Percentiles rank a stretch among this genome's conserved stretches.
These are phyloP conservation scores for Drosophila virilis DNA, from an alignment of 1,140 invertebrate genomes.

Conservation along the genomic window DNA sequence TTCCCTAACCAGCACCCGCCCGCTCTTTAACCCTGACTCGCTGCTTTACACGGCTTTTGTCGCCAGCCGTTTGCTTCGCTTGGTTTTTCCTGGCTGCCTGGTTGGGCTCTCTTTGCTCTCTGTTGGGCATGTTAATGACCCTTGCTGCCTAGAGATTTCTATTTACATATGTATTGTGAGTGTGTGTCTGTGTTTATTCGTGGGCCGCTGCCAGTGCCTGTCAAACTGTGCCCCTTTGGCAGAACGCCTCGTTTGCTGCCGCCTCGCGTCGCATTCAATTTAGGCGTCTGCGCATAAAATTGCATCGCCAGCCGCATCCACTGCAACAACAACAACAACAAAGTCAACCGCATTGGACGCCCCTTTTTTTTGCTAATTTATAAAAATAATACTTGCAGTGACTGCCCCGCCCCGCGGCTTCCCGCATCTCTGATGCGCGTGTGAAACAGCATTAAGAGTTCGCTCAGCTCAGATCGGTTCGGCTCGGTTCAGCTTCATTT, in stretches of 20 bases:
- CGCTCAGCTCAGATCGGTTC: conserved; percentile 1
- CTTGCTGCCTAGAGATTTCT: conserved; percentile 68
- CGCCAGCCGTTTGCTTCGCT: conserved; percentile 36
- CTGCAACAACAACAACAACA: conserved; percentile 31
- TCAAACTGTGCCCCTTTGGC: conserved; percentile 59
- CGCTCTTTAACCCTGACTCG: conserved; percentile 26
- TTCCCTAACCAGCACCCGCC: background rate
- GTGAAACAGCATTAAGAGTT: conserved; percentile 42
- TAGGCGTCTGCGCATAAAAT: conserved; percentile 83
- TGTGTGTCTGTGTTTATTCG: conserved; percentile 2
- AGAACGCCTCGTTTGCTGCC: conserved; percentile 74
- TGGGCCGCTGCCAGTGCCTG: conserved; percentile 42
- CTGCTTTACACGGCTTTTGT: conserved; percentile 56
- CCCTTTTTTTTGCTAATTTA: conserved; percentile 70
- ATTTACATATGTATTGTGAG: conserved; percentile 24
- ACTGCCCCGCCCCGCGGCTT: background rate
- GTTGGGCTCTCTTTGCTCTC: conserved; percentile 4
- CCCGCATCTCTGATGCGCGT: conserved; percentile 40
- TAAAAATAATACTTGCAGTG: conserved; percentile 66
- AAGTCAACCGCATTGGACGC: conserved; percentile 6
- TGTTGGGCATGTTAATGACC: conserved; percentile 76
- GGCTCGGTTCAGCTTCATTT: background rate
- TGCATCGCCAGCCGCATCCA: conserved; percentile 59
- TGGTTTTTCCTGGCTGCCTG: conserved; percentile 2
- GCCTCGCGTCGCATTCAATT: conserved; percentile 78